Evolutionary conservation across 2,797 vertebrate species (phyloP).

Genomic region (Pteronotus mesoamericanus): DNA sequence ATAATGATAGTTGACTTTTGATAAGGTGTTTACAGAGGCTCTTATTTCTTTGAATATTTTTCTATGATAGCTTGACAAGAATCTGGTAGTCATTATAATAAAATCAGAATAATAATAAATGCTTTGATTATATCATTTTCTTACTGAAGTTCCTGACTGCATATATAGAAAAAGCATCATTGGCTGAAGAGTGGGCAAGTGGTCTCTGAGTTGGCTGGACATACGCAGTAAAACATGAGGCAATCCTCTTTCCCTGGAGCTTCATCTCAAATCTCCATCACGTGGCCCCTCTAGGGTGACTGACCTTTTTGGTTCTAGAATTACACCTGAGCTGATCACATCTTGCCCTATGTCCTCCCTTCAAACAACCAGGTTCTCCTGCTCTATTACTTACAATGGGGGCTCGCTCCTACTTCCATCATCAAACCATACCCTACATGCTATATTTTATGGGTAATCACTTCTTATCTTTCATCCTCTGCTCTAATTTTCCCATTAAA

Average conservation of each 20-base stretch:
- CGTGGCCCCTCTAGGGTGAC: rapidly evolving
- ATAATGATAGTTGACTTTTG: background rate
- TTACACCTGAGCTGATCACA: no score
- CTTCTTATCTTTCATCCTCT: background rate
- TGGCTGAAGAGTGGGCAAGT: background rate
- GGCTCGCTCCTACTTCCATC: background rate
- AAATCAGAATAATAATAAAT: background rate
- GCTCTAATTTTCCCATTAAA: background rate
- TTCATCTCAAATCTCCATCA: background rate
- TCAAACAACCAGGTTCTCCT: background rate
- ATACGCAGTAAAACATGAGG: background rate
- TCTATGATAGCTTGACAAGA: background rate
- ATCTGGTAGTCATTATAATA: background rate
- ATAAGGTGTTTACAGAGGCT: background rate
- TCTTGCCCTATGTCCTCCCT: background rate
- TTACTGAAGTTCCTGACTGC: background rate
- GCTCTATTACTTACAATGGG: no score
- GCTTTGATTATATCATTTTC: background rate
- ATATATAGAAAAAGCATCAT: background rate
- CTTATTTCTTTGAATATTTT: background rate
- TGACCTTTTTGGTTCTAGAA: background rate
- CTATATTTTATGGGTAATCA: background rate
- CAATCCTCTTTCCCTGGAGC: background rate
- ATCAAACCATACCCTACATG: no score
- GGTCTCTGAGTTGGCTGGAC: background rate